A percentile compares a stretch with the other conserved stretches of the same genome.
Conservation (phyloP, 2,888 invertebrate species). For the Dynastes hyllus region DNA sequence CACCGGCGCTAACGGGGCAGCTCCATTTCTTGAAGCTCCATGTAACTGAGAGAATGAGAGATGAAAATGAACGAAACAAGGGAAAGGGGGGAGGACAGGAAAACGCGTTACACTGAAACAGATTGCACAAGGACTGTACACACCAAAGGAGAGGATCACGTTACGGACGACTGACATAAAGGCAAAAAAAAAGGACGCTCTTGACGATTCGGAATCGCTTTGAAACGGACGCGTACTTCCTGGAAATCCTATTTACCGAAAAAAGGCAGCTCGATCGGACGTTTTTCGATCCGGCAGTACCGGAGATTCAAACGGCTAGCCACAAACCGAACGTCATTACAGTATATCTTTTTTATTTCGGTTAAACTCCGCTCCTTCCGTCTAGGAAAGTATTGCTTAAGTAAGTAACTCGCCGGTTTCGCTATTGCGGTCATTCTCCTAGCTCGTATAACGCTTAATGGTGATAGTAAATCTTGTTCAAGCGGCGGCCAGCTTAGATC, state of each 20-base stretch:
- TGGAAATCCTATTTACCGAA: conserved; percentile 43
- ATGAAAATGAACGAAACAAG: neutral
- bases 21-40: neutral
- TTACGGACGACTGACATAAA: conserved; percentile 34
- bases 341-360: conserved; percentile 43
- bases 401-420: conserved; percentile 27
- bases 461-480: conserved; percentile 40
- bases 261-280: conserved; percentile 12
- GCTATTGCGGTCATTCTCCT: conserved; percentile 33
- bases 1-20: no score
- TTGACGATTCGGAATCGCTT: conserved; percentile 41
- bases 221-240: conserved; percentile 44
- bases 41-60: neutral
- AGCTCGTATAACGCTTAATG: conserved; percentile 40
- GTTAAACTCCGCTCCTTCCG: conserved; percentile 5
- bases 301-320: conserved; percentile 7
- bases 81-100: conserved; percentile 2
- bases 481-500: conserved; percentile 12
- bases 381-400: conserved; percentile 29
- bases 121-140: conserved; percentile 13
- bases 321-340: conserved; percentile 41
- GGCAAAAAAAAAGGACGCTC: conserved; percentile 38
- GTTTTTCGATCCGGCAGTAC: neutral
- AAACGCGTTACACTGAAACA: conserved; percentile 40
- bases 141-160: conserved; percentile 10